Conservation (phyloP, 1,140 invertebrate genomes). For the Temnothorax longispinosus region DNA sequence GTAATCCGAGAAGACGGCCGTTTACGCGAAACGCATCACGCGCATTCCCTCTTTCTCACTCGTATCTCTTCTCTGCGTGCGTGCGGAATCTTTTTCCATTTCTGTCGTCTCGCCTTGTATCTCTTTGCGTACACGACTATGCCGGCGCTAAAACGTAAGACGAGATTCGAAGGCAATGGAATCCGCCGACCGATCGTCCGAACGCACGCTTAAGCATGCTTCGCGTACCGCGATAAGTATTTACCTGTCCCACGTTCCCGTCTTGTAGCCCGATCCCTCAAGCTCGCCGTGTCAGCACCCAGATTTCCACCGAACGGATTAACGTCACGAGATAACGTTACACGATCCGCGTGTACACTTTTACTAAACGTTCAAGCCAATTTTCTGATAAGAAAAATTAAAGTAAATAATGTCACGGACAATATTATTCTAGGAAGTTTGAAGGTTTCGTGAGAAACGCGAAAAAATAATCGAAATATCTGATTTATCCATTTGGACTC, state of each 20-base stretch:
- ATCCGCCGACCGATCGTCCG: not conserved
- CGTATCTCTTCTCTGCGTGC: conserved; percentile 42
- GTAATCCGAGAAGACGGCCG: conserved; percentile 76
- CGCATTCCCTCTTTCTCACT: not conserved
- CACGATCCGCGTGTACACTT: not conserved
- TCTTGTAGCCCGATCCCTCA: conserved; percentile 24
- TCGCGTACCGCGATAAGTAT: conserved; percentile 26
- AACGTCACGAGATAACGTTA: conserved; percentile 55
- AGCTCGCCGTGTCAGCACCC: conserved; percentile 31
- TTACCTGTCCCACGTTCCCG: conserved; percentile 29
- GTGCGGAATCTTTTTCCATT: conserved; percentile 16
- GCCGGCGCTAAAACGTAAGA: conserved; percentile 53
- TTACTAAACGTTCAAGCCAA: not conserved
- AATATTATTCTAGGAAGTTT: not conserved
- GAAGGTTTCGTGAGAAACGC: not conserved
- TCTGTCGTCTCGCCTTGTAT: conserved; percentile 3
- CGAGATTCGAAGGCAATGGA: conserved; percentile 23
- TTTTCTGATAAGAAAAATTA: conserved; percentile 2
- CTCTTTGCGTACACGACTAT: conserved; percentile 33
- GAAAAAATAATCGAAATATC: not conserved
- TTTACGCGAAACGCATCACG: conserved; percentile 50
- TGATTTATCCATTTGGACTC: conserved; percentile 11
- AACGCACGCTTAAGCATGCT: not conserved
- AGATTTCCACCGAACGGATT: conserved; percentile 47
- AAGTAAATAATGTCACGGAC: not conserved